Conservation (phyloP, 2,888 invertebrate genomes). For the Eubasilissa splendida region DNA sequence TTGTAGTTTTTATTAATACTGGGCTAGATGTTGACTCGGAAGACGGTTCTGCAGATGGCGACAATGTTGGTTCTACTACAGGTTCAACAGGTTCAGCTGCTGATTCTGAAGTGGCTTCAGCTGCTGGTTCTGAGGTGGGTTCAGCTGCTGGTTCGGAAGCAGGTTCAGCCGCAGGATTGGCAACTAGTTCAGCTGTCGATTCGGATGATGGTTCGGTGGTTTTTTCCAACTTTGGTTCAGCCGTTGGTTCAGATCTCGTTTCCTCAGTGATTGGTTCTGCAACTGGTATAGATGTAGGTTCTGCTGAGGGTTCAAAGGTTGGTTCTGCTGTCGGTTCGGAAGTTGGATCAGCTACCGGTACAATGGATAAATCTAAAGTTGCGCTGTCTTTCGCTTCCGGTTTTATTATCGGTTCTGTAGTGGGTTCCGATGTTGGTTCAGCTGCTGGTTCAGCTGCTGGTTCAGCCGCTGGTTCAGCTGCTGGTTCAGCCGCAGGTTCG, state of each 20-base stretch:
- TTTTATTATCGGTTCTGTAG: conserved; percentile 49
- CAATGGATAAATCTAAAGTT: conserved; percentile 9
- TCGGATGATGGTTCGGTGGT: conserved; percentile 60
- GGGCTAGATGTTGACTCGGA: conserved; percentile 61
- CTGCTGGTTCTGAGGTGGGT: conserved; percentile 58
- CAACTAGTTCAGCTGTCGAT: conserved; percentile 60
- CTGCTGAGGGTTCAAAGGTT: conserved; percentile 30
- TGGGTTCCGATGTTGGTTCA: conserved; percentile 42
- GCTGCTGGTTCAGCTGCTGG: conserved; percentile 61
- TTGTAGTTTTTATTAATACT: conserved; percentile 60
- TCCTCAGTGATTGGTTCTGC: conserved; percentile 58
- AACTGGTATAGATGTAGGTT: conserved; percentile 37
- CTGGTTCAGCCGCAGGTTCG: conserved; percentile 59
- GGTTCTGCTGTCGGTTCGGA: conserved; percentile 61
- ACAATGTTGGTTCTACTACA: conserved; percentile 58
- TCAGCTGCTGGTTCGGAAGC: conserved; percentile 61
- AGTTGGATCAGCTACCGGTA: conserved; percentile 60
- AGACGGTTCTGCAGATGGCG: conserved; percentile 60
- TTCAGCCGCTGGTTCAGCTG: conserved; percentile 62
- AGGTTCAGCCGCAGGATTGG: conserved; percentile 62
- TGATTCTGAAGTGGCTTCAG: conserved; percentile 49
- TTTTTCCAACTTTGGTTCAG: conserved; percentile 62
- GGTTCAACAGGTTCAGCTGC: conserved; percentile 56
- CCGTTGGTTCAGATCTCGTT: conserved; percentile 59
- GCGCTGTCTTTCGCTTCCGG: conserved; percentile 27